Evolutionary conservation across 2,888 invertebrate species (phyloP), one percentile per base, ranked within the genome.

Genomic region (Heliconius aoede): DNA sequence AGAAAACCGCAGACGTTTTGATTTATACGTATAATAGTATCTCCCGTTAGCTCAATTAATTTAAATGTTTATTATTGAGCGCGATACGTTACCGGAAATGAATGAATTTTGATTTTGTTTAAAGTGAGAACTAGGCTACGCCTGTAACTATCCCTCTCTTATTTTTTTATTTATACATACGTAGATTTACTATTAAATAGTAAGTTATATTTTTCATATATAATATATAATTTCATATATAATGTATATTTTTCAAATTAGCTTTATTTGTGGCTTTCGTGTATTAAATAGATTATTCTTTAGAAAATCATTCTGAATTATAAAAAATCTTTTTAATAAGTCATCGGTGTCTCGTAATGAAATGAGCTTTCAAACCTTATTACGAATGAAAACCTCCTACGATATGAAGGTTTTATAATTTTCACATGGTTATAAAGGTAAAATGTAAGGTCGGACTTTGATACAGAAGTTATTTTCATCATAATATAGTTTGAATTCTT

Each of bases 341-440:
- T 32, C 51, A 28, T 32, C 30, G 40, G 61, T 51, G 21, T 18
- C 21, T 28, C 61, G 11, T 40, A 21, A 51, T 67, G 60, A 79
- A 77, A 82, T 76, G 73, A 79, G 81, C 61, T 40, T 61, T 62
- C 67, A 68, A 68, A 40, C 58, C 65, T 60, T 36, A 71, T 55
- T 21, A 65, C 46, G 26, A 73, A 73, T 36, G 61, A 67, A 32
- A 74, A 65, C 36, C 60, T 65, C 64, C 67, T 74, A 24, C 4
- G 26, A 26, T 46, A 30, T 65, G 36, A n/a, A 15, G 71, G 60
- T 58, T 55, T 60, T 60, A 36, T 71, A 71, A 71, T 60, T 71
- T 60, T 60, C 32, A n/a, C 15, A 24, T 36, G 46, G 28, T 51
- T 30, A 18, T 60, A 24, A 32, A 60, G 58, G 26, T 4, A 30